phyloP scores from a whole-genome alignment of 2,888 invertebrate genomes.

The Dynastes hyllus region DNA sequence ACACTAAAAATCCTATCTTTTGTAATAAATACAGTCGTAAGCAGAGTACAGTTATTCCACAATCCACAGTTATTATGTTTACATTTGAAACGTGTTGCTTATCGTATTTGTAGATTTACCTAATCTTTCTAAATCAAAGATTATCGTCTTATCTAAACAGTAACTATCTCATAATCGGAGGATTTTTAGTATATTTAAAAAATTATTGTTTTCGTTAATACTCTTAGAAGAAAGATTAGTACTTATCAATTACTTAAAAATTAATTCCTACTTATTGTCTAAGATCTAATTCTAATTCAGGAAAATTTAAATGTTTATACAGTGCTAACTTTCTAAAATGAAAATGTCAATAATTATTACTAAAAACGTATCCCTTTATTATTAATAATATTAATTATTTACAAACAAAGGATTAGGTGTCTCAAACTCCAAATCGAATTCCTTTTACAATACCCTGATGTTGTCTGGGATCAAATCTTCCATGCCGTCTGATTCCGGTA shows the following conservation, averaged over 20 bases:
- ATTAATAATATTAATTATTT: constrained; percentile 31
- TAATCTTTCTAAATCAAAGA: not conserved
- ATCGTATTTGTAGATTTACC: too few relatives aligned
- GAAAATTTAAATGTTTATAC: not conserved
- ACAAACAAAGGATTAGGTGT: constrained; percentile 22
- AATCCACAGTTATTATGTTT: too few relatives aligned
- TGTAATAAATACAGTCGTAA: too few relatives aligned
- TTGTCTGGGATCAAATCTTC: constrained; percentile 21
- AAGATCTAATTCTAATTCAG: not conserved
- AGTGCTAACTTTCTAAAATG: not conserved
- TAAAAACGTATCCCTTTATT: constrained; percentile 2
- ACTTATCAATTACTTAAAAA: not conserved
- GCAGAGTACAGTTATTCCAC: too few relatives aligned
- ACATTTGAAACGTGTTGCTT: too few relatives aligned
- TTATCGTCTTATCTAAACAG: not conserved
- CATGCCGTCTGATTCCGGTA: not conserved
- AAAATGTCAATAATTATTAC: constrained; percentile 2
- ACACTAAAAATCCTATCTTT: too few relatives aligned
- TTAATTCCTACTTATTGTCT: not conserved
- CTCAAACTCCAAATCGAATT: not conserved
- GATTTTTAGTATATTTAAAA: not conserved
- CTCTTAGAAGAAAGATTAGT: constrained; percentile 1
- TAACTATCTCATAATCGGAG: not conserved
- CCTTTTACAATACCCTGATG: constrained; percentile 20
- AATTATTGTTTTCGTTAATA: not conserved